Evolutionary conservation across 2,888 invertebrate species (phyloP).

Genomic region (Pyrrhia umbra): DNA sequence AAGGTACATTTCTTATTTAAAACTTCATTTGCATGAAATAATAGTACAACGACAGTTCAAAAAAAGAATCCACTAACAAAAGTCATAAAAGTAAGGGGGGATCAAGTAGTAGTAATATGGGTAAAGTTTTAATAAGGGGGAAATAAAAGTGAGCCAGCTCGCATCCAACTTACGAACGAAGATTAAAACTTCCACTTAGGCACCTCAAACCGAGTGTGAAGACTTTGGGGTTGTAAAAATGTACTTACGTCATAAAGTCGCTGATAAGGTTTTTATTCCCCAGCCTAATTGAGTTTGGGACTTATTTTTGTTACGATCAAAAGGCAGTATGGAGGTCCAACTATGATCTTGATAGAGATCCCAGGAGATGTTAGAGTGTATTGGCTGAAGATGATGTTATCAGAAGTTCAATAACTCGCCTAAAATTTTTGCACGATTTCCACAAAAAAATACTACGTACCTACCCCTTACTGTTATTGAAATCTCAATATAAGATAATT

Average conservation of each 20-base stretch:
- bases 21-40: no score
- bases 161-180: conserved; percentile 78
- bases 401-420: neutral
- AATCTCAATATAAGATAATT: no score
- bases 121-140: conserved; percentile 84
- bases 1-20: no score
- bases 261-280: conserved; percentile 60
- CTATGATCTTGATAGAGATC: neutral
- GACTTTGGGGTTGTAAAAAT: conserved; percentile 71
- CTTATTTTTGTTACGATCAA: conserved; percentile 25
- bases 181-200: conserved; percentile 81
- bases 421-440: no score
- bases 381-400: neutral
- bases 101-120: conserved; percentile 84
- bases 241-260: conserved; percentile 63
- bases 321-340: neutral
- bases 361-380: neutral
- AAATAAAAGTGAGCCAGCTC: conserved; percentile 78
- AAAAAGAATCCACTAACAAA: conserved; percentile 70
- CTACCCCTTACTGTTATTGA: no score
- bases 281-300: conserved; percentile 47
- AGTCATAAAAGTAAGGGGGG: conserved; percentile 80
- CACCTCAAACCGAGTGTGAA: conserved; percentile 75
- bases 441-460: no score
- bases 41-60: conserved; percentile 39